These are phyloP conservation scores for Pelobates fuscus DNA, from an alignment of 2,113 vertebrate species.

Conservation along the genomic window DNA sequence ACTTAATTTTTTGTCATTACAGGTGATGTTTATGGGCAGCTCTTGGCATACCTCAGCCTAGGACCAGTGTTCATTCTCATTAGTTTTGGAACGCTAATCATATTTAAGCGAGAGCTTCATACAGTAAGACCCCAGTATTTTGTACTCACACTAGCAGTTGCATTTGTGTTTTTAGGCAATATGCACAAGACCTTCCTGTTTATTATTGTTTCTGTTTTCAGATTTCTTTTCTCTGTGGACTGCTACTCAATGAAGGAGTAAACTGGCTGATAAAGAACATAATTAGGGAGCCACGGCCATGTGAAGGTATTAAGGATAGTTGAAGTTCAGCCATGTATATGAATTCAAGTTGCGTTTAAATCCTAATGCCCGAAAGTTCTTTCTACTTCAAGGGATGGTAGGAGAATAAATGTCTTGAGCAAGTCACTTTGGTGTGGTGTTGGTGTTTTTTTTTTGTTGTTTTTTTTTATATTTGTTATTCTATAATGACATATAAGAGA, in stretches of 20 bases:
- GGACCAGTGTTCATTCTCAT: slow-evolving; percentile 88
- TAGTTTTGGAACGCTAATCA: slow-evolving; percentile 93
- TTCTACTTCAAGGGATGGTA: too few species aligned
- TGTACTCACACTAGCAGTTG: too few species aligned
- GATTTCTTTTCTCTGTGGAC: slow-evolving; percentile 95
- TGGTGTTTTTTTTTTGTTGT: too few species aligned
- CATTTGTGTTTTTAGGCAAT: too few species aligned
- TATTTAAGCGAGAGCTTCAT: slow-evolving; percentile 97
- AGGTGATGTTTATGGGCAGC: slow-evolving; percentile 91
- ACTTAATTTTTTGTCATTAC: too few species aligned
- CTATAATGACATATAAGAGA: too few species aligned
- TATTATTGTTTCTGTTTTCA: slow-evolving; percentile 60
- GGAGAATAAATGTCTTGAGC: too few species aligned
- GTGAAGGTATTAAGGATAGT: slow-evolving; percentile 84
- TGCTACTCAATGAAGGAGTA: slow-evolving; percentile 88
- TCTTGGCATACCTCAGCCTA: slow-evolving; percentile 91
- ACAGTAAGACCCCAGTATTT: slow-evolving; percentile 78
- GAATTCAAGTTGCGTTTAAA: too few species aligned
- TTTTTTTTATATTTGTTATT: too few species aligned
- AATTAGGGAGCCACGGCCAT: slow-evolving; percentile 91
- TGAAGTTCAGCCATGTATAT: too few species aligned
- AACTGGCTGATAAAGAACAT: slow-evolving; percentile 97
- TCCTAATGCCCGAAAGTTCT: too few species aligned
- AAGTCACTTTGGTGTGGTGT: not conserved
- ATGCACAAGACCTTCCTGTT: too few species aligned